Base-by-base conservation (phyloP, 2,888 invertebrate species). In the Liodrosophila aerea region DNA sequence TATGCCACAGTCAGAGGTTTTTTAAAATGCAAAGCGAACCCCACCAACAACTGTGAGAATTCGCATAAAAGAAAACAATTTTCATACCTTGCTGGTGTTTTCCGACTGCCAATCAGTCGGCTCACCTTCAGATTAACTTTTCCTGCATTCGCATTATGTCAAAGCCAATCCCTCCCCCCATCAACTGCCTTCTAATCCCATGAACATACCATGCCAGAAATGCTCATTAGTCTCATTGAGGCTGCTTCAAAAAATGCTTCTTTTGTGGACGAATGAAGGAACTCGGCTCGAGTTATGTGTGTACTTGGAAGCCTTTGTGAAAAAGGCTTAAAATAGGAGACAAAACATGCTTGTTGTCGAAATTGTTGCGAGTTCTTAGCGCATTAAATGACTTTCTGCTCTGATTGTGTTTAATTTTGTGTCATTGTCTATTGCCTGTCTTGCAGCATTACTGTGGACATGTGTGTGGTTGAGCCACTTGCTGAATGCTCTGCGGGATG, bases 371-470 rank as follows among this genome's bases (percentile, higher is more conserved):
- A 83, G 64, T 68, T 62, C 80, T 85, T 76, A 73, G 64, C 80
- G 85, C 80, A 83, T 72, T 80, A 72, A 85, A 78, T 85, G 80
- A 83, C 72, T 83, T 81, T 85, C 85, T 81, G 81, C 81, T 80
- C 86, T 83, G 81, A 76, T 81, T 81, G 77, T 74, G 74, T 69
- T 83, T 74, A 85, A 83, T 85, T 80, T 76, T 67, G 61, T 16
- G 33, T 33, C 7, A 1, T 27, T 15, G 2, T 30, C 11, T 29
- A 41, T 45, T 27, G 15, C 37, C 52, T 64, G 52, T 60, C 37
- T 39, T n/a, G n/a, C n/a, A n/a, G n/a, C n/a, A n/a, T n/a, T 9
- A 51, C 65, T 65, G 56, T 52, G 63, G 46, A 64, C 53, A 68
- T 72, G 68, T 61, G 78, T n/a, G n/a, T n/a, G n/a, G n/a, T 60